Evolutionary conservation across 1,140 invertebrate genomes (phyloP).

Genomic region (Odontomachus brunneus): DNA sequence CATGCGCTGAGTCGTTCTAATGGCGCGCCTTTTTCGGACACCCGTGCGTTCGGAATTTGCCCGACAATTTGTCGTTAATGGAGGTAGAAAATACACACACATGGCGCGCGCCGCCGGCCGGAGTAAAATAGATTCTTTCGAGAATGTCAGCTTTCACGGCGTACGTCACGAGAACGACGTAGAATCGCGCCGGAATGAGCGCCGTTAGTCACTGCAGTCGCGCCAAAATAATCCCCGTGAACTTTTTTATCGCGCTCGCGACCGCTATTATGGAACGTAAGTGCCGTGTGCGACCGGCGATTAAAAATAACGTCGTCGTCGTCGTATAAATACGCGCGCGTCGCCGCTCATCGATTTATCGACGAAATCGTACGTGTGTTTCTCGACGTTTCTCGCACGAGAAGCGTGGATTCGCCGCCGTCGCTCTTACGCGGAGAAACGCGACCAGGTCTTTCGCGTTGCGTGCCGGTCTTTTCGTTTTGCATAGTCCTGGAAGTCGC

Average conservation of each 20-base stretch:
- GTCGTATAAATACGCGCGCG: conserved; percentile 21
- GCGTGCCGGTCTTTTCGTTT: conserved; percentile 54
- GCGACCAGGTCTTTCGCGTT: conserved; percentile 15
- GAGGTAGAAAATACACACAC: neutral
- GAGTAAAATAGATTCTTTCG: neutral
- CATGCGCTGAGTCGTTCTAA: too few relatives aligned
- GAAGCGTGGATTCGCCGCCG: conserved; percentile 6
- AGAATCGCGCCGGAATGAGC: neutral
- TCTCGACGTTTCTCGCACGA: neutral
- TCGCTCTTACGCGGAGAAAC: conserved; percentile 24
- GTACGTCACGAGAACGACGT: neutral
- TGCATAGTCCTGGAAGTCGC: conserved; percentile 36
- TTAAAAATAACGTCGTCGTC: conserved; percentile 45
- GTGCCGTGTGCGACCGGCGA: neutral
- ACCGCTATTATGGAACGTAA: conserved; percentile 24
- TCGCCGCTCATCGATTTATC: conserved; percentile 40
- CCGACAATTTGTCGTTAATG: neutral
- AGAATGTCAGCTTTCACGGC: neutral
- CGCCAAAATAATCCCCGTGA: conserved; percentile 22
- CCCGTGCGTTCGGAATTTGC: too few relatives aligned
- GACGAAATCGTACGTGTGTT: conserved; percentile 1
- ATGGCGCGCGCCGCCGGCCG: too few relatives aligned
- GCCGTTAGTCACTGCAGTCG: too few relatives aligned
- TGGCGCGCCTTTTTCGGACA: too few relatives aligned
- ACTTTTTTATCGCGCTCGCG: neutral